phyloP scores from a whole-genome alignment of 2,888 invertebrate genomes.

The Trichogramma dendrolimi region DNA sequence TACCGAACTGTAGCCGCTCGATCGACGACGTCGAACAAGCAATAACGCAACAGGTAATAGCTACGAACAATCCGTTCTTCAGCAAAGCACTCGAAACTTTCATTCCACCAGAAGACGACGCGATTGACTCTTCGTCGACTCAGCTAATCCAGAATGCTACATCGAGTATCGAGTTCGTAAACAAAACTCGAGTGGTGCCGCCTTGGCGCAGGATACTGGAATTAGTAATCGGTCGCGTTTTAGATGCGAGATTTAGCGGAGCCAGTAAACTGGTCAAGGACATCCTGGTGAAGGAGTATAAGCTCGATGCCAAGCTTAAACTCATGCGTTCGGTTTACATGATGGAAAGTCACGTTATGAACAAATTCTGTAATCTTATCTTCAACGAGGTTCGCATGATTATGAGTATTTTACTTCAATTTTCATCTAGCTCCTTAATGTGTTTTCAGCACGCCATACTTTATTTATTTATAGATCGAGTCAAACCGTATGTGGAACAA shows the following conservation, averaged over 20 bases:
- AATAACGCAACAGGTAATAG: constrained; percentile 41
- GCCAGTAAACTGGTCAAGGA: constrained; percentile 55
- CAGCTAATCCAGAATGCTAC: background rate
- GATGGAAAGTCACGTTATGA: constrained; percentile 56
- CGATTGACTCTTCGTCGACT: background rate
- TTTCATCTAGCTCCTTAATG: constrained; percentile 1
- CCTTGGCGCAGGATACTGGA: constrained; percentile 52
- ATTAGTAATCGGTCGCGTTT: constrained; percentile 48
- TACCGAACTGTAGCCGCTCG: constrained; percentile 22
- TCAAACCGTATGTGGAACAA: constrained; percentile 52
- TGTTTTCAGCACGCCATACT: constrained; percentile 4
- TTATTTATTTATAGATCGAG: constrained; percentile 48
- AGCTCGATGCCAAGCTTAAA: constrained; percentile 51
- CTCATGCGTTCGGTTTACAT: constrained; percentile 55
- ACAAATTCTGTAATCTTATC: constrained; percentile 54
- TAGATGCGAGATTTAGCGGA: constrained; percentile 49
- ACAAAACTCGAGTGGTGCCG: constrained; percentile 41
- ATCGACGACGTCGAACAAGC: constrained; percentile 36
- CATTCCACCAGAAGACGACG: constrained; percentile 36
- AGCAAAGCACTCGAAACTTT: constrained; percentile 53
- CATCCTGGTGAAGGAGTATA: constrained; percentile 53
- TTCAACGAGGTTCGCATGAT: constrained; percentile 52
- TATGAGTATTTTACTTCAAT: constrained; percentile 4
- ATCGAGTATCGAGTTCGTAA: constrained; percentile 6
- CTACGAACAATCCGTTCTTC: constrained; percentile 49